A percentile compares a stretch with the other conserved stretches of the same genome.
These are phyloP conservation scores for Mellilla xanthometata DNA, from an alignment of 2,888 invertebrate species.

Conservation along the genomic window DNA sequence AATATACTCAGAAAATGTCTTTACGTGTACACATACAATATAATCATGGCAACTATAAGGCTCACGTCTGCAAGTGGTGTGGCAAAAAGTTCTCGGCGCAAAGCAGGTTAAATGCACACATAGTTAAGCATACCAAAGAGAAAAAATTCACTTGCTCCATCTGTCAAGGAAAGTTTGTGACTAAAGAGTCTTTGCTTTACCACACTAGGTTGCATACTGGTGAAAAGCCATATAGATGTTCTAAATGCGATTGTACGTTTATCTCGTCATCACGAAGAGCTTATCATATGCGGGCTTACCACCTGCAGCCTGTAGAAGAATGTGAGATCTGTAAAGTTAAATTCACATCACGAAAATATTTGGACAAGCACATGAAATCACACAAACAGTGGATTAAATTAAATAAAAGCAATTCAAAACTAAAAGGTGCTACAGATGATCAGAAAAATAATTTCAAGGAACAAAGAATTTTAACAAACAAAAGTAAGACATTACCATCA, in stretches of 20 bases:
- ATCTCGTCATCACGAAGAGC: constrained; percentile 61
- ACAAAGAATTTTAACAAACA: too few relatives aligned
- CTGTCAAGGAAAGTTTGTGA: constrained; percentile 62
- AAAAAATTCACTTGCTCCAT: constrained; percentile 56
- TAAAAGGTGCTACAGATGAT: too few relatives aligned
- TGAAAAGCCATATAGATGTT: constrained; percentile 63
- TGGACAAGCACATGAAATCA: constrained; percentile 51
- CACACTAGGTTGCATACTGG: constrained; percentile 71
- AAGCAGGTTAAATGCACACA: constrained; percentile 64
- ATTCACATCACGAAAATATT: constrained; percentile 47
- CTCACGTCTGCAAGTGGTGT: constrained; percentile 66
- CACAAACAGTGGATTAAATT: constrained; percentile 29
- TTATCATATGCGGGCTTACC: constrained; percentile 58
- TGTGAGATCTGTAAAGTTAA: constrained; percentile 57
- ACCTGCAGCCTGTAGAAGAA: constrained; percentile 44
- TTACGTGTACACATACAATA: constrained; percentile 67
- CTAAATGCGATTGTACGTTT: constrained; percentile 54
- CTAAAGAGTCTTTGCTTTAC: constrained; percentile 64
- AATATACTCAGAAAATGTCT: constrained; percentile 65
- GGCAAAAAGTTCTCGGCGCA: constrained; percentile 67
- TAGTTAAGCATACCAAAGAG: constrained; percentile 67
- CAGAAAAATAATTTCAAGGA: too few relatives aligned
- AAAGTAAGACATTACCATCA: too few relatives aligned
- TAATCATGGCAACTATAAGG: constrained; percentile 64
- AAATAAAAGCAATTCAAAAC: background rate